Evolutionary conservation across 2,888 invertebrate species (phyloP), one percentile per base, ranked within the genome.

Genomic region (Thereva unica): DNA sequence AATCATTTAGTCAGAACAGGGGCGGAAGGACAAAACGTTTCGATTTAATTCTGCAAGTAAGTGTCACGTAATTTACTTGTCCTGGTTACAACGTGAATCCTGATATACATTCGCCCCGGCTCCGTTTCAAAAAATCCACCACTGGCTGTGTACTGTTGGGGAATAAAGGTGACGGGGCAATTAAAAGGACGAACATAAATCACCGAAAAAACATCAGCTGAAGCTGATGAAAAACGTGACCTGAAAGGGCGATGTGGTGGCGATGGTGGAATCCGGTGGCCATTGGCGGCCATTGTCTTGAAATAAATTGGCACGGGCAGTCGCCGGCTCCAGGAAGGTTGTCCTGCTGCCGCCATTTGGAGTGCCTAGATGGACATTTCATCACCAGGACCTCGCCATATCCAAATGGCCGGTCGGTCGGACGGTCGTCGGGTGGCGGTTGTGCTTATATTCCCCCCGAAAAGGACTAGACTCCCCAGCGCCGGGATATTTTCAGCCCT

Each of bases 211-310:
- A 45, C 47, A 55, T 65, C 54, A 65, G 55, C 49, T 49, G 49
- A 54, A 65, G 47, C 54, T 65, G 64, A 65, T 65, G 64, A 65
- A 65, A 65, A 55, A 65, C 64, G 64, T 65, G 64, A 65, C 64
- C 54, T 55, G 64, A 49, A 65, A 65, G 41, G 50, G n/a, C 53
- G 53, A 64, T 61, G 61, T 44, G 57, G 47, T 37, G 47, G 34
- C 34, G 47, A 38, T 45, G 37, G 57, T 6, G 23, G 55, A 49
- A 12, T 7, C 12, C 42, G 42, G 12, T 47, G 57, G 57, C 57
- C 57, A 59, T 59, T 38, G 57, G 47, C 47, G 40, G 61, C 61
- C 61, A 61, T 50, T 61, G 61, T 59, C 61, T 61, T 50, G 61
- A 50, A 41, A 61, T 50, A 61, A 61, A 50, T 61, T 61, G 61